phyloP scores from a whole-genome alignment of 2,113 vertebrate genomes.

The Cyprinus carpio region DNA sequence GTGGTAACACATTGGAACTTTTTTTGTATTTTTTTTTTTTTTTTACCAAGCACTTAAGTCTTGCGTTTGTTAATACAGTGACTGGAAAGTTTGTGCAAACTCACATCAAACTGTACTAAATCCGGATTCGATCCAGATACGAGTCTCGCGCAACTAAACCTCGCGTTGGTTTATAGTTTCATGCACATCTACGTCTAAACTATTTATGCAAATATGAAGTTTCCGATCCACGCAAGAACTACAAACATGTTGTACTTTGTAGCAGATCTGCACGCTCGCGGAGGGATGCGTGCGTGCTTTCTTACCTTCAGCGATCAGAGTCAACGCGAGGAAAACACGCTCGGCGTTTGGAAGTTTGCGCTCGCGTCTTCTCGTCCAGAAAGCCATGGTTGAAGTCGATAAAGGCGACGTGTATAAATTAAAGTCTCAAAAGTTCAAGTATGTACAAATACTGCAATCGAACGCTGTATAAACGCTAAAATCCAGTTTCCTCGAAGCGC shows the following conservation, averaged over 20 bases:
- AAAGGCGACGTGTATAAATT: not conserved
- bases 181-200: no score
- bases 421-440: not conserved
- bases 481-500: constrained; percentile 2
- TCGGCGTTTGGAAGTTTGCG: not conserved
- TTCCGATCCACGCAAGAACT: not conserved
- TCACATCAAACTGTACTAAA: not conserved
- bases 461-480: not conserved
- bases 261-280: not conserved
- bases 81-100: not conserved
- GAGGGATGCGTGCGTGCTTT: not conserved
- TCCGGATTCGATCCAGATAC: not conserved
- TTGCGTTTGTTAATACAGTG: not conserved
- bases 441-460: not conserved
- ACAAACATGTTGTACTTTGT: no score
- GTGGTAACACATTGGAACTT: not conserved
- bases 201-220: not conserved
- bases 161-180: not conserved
- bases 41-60: not conserved
- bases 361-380: not conserved
- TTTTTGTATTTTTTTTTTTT: no score
- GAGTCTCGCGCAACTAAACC: not conserved
- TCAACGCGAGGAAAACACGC: not conserved
- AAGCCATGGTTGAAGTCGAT: constrained; percentile 5
- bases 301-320: constrained; percentile 14